Conservation (phyloP, 2,888 invertebrate species). For the Caenorhabditis zanzibari region DNA sequence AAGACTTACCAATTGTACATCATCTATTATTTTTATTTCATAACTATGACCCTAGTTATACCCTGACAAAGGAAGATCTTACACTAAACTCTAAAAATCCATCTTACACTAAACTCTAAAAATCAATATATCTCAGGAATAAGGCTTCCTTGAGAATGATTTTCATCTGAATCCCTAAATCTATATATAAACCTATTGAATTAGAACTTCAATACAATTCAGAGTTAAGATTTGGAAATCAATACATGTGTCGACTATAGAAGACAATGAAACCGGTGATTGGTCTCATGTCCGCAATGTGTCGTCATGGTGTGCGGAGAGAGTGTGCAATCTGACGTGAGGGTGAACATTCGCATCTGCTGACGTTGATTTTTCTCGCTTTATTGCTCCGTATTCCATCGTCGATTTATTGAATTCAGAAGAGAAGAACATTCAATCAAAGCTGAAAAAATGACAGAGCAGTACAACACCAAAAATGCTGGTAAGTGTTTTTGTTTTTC, state of each 20-base stretch:
- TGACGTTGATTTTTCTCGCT: conserved; percentile 45
- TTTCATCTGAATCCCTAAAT: too few species aligned
- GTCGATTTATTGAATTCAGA: not conserved
- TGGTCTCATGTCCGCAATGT: conserved; percentile 36
- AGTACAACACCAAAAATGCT: conserved; percentile 71
- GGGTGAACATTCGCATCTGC: conserved; percentile 48
- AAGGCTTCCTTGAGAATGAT: too few species aligned
- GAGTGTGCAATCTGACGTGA: conserved; percentile 54
- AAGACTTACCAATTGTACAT: too few species aligned
- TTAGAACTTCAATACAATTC: too few species aligned
- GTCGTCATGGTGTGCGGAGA: conserved; percentile 32
- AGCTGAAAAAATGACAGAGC: conserved; percentile 15
- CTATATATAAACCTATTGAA: too few species aligned
- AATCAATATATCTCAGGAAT: too few species aligned
- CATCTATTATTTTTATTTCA: too few species aligned
- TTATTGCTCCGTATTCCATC: conserved; percentile 3
- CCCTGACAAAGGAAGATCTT: too few species aligned
- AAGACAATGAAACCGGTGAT: conserved; percentile 22
- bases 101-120: too few species aligned
- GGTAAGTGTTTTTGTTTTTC: conserved; percentile 56
- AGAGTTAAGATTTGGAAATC: too few species aligned
- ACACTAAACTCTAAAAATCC: too few species aligned
- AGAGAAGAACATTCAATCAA: conserved; percentile 1
- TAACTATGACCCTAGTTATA: too few species aligned
- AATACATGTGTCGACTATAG: conserved; percentile 1